phyloP scores from a whole-genome alignment of 1,140 invertebrate species.

The Neodiprion fabricii region DNA sequence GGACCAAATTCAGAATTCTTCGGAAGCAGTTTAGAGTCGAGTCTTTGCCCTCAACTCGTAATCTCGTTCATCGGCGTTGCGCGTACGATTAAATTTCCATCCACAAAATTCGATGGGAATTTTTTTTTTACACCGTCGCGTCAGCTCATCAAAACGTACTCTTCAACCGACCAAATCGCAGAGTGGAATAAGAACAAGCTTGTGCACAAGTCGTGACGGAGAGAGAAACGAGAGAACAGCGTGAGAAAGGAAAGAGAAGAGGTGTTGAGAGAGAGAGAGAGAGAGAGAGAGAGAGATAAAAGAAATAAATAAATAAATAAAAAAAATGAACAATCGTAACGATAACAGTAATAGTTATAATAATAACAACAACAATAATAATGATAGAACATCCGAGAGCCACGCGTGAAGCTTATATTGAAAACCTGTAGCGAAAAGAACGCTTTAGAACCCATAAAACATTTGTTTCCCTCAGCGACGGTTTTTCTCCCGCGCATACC shows the following conservation, averaged over 20 bases:
- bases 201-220: too few species aligned
- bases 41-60: neutral
- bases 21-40: too few species aligned
- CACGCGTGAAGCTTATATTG: too few species aligned
- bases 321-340: neutral
- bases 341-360: neutral
- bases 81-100: neutral
- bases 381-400: neutral
- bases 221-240: neutral
- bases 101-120: too few species aligned
- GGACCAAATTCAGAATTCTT: too few species aligned
- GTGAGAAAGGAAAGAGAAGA: neutral
- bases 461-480: conserved; percentile 49
- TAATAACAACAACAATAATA: neutral
- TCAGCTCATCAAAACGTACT: neutral
- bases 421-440: conserved; percentile 32
- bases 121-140: neutral
- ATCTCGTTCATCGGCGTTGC: neutral
- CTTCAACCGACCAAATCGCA: too few species aligned
- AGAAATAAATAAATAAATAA: neutral
- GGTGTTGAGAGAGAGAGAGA: neutral
- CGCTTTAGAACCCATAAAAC: conserved; percentile 55
- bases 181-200: too few species aligned
- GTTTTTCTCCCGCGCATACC: conserved; percentile 17
- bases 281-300: neutral